These are phyloP conservation scores for Clupea harengus DNA, from an alignment of 2,113 vertebrate species.

Conservation along the genomic window DNA sequence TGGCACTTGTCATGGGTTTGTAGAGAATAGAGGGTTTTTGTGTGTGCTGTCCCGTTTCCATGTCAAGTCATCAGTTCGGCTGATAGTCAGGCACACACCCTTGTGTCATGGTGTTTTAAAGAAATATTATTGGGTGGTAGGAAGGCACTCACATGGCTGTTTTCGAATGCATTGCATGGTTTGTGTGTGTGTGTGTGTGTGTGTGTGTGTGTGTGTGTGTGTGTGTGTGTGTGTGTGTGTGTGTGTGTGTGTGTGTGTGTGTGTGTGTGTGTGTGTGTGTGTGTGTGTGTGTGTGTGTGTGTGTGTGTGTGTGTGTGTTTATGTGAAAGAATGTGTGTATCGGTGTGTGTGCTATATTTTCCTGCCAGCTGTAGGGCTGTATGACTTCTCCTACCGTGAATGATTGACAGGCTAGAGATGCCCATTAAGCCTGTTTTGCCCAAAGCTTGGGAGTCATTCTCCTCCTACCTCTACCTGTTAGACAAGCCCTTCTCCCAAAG, in stretches of 20 bases:
- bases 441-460: neutral
- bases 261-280: neutral
- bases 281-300: neutral
- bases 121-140: too few relatives aligned
- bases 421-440: neutral
- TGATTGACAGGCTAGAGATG: neutral
- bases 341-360: too few relatives aligned
- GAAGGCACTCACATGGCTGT: too few relatives aligned
- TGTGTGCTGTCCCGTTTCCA: neutral
- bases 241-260: neutral
- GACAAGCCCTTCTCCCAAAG: too few relatives aligned
- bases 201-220: neutral
- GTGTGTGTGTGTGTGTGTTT: neutral
- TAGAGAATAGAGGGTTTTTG: neutral
- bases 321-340: neutral
- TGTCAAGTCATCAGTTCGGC: too few relatives aligned
- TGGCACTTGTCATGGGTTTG: neutral
- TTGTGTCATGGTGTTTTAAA: too few relatives aligned
- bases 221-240: neutral
- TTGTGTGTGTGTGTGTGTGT: neutral
- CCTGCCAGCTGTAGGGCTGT: neutral
- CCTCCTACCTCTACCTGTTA: too few relatives aligned
- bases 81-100: too few relatives aligned
- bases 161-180: too few relatives aligned
- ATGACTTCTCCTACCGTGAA: neutral